phyloP scores from a whole-genome alignment of 37 sponge, comb jelly and placozoan genomes.

The Haliclona indistincta region DNA sequence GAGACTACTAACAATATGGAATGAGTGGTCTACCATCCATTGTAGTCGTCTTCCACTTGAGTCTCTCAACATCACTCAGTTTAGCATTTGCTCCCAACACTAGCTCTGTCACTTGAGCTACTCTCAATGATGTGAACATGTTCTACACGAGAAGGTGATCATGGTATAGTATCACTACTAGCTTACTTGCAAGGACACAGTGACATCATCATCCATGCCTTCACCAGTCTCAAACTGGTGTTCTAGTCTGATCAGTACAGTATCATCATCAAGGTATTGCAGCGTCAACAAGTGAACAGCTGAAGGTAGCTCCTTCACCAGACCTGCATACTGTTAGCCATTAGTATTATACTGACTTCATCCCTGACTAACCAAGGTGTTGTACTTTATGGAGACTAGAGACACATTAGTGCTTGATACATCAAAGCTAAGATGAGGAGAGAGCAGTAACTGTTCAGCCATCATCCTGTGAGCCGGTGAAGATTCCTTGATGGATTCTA shows the following conservation, averaged over 20 bases:
- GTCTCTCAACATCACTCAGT: slow-evolving; percentile 30
- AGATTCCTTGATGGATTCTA: slow-evolving; percentile 46
- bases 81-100: slow-evolving; percentile 58
- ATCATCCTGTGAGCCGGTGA: slow-evolving; percentile 52
- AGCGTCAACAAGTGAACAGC: slow-evolving; percentile 86
- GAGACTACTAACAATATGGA: no score
- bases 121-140: slow-evolving; percentile 38
- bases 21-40: no score
- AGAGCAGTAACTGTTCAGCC: slow-evolving; percentile 57
- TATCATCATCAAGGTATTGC: slow-evolving; percentile 13
- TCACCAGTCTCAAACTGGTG: no score
- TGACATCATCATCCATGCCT: no score
- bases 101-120: slow-evolving; percentile 52
- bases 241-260: slow-evolving; percentile 39
- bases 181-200: slow-evolving; percentile 11
- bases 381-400: no score
- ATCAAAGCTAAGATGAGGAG: slow-evolving; percentile 14
- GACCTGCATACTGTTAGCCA: slow-evolving; percentile 30
- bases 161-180: no score
- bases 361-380: no score
- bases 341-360: not conserved
- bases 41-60: slow-evolving; percentile 65
- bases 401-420: no score
- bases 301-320: slow-evolving; percentile 54
- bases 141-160: no score